These are phyloP conservation scores for Eriosoma lanigerum DNA, from an alignment of 1,140 invertebrate genomes.

Conservation along the genomic window DNA sequence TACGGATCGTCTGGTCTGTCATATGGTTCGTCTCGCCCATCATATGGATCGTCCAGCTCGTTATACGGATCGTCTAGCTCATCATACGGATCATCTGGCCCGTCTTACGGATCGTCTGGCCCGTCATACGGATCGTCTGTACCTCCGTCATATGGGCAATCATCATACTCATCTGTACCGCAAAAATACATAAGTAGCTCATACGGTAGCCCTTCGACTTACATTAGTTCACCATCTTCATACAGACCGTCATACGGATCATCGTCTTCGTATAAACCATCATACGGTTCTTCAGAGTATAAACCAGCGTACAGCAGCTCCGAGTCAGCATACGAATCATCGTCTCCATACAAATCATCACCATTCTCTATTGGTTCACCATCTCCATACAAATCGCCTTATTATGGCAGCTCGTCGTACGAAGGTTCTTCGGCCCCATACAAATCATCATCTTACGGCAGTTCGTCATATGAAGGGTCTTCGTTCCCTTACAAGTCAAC, in stretches of 20 bases:
- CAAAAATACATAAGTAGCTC: slow-evolving; percentile 24
- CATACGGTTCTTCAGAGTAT: too few species aligned
- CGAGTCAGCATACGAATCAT: neutral
- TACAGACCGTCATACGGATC: slow-evolving; percentile 2
- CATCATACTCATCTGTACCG: neutral
- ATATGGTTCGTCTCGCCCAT: neutral
- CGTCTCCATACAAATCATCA: neutral
- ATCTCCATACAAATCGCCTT: neutral
- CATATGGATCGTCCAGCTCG: neutral
- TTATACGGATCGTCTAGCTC: neutral
- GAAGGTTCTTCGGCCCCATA: slow-evolving; percentile 10
- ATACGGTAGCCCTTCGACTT: neutral
- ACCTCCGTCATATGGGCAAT: neutral
- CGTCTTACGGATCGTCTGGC: neutral
- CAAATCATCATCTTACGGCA: neutral
- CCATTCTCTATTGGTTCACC: neutral
- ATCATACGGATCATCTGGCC: neutral
- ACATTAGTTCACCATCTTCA: neutral
- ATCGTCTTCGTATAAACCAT: neutral
- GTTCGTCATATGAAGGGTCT: neutral
- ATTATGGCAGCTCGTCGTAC: neutral
- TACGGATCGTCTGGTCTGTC: neutral
- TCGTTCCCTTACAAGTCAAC: slow-evolving; percentile 22
- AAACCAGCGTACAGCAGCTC: neutral
- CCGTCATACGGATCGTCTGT: neutral